Evolutionary conservation across 2,888 invertebrate genomes (phyloP).

Genomic region (Hipparchia sbordonii): DNA sequence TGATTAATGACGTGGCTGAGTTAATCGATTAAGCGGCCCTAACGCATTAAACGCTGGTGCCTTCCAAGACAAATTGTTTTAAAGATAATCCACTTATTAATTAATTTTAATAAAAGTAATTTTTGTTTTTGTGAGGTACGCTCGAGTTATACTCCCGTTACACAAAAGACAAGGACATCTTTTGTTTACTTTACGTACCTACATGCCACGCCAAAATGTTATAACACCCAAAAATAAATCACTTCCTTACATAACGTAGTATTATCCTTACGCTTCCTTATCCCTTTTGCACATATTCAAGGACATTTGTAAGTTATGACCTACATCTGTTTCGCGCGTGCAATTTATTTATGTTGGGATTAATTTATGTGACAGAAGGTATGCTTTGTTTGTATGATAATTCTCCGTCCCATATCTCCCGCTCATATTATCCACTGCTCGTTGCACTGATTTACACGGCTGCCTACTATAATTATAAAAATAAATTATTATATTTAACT

Average conservation of each 20-base stretch:
- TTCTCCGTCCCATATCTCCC: not conserved
- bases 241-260: not conserved
- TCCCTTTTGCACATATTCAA: conserved; percentile 11
- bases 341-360: conserved; percentile 12
- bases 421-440: not conserved
- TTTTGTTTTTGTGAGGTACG: too few species aligned
- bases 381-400: conserved; percentile 14
- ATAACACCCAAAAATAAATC: conserved; percentile 1
- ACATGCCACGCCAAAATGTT: not conserved
- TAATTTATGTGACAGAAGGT: conserved; percentile 21
- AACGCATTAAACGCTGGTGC: too few species aligned
- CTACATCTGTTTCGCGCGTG: conserved; percentile 9
- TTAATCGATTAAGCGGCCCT: too few species aligned
- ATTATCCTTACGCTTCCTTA: not conserved
- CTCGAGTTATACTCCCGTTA: too few species aligned
- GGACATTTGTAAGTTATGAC: conserved; percentile 19
- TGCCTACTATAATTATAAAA: too few species aligned
- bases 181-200: not conserved
- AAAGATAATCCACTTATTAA: too few species aligned
- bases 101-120: too few species aligned
- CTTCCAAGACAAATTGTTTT: too few species aligned
- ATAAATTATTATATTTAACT: too few species aligned
- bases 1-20: too few species aligned
- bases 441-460: too few species aligned
- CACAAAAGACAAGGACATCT: too few species aligned